A percentile compares a stretch with the other conserved stretches of the same genome.
Evolutionary conservation across 2,888 invertebrate species (phyloP).

Genomic region (Noctua pronuba): DNA sequence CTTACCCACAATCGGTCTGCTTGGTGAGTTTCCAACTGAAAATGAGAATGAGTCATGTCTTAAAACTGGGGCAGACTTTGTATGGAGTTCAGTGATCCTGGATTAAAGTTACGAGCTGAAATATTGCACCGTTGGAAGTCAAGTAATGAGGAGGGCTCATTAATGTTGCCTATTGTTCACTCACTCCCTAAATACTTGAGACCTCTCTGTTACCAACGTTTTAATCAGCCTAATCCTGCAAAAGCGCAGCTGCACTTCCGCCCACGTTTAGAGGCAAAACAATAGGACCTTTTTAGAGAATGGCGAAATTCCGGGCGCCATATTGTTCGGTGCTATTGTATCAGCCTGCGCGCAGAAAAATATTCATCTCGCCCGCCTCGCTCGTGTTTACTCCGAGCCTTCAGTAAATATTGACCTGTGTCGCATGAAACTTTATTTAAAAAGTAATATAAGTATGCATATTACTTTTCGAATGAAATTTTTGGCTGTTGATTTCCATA

Average conservation of each 20-base stretch:
- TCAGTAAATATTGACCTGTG: conserved; percentile 65
- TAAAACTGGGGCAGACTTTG: conserved; percentile 52
- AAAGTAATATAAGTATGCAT: conserved; percentile 49
- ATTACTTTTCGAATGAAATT: conserved; percentile 47
- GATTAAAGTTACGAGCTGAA: conserved; percentile 24
- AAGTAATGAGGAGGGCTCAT: conserved; percentile 40
- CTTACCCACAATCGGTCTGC: conserved; percentile 1
- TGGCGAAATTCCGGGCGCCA: conserved; percentile 69
- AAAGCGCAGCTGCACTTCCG: conserved; percentile 71
- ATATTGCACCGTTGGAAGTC: conserved; percentile 21
- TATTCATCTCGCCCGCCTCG: conserved; percentile 69
- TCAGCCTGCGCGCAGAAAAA: conserved; percentile 69
- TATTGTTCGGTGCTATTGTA: conserved; percentile 75
- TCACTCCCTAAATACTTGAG: conserved; percentile 43
- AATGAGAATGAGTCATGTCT: conserved; percentile 51
- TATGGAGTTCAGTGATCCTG: conserved; percentile 59
- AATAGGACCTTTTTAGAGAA: conserved; percentile 73
- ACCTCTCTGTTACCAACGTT: conserved; percentile 39
- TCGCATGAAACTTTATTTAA: conserved; percentile 59
- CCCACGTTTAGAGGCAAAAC: conserved; percentile 70
- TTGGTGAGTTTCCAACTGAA: conserved; percentile 27
- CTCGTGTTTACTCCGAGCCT: conserved; percentile 61
- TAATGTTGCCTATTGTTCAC: conserved; percentile 54
- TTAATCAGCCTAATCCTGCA: conserved; percentile 68
- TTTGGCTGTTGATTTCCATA: conserved; percentile 23